Evolutionary conservation across 2,888 invertebrate species (phyloP), one percentile per base, ranked within the genome.

Genomic region (Drosophila subsilvestris): DNA sequence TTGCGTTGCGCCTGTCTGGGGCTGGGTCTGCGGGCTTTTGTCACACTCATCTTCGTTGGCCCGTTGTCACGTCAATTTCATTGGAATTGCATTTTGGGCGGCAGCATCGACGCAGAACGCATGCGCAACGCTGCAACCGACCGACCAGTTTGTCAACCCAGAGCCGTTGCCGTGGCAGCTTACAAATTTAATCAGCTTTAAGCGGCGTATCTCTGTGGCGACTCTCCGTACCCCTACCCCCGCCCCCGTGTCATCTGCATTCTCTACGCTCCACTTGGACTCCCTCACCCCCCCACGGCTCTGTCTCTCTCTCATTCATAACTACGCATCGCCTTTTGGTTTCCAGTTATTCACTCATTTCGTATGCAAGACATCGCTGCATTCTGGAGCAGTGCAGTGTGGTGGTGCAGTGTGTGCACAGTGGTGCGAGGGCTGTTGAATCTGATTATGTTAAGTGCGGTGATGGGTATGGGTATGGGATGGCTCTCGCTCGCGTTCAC

Each of bases 141-240:
- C 20, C 74, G 77, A 83, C 83, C 86, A 84, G 83, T 84, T 88
- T 88, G 83, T 84, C 83, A 83, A 88, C 76, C 80, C 14, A 37
- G 7, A 37, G 37, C 37, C 68, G 76, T 86, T 65, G 65, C 78
- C 70, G 63, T 50, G 60, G 66, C 63, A 76, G 88, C 78, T 88
- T 89, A 86, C 89, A 86, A 88, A 84, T 89, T 89, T 90, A 88
- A 88, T 86, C 85, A 88, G 79, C 81, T 79, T 86, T 75, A 80
- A 79, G 76, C 75, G 73, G 72, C 66, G 65, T 37, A 37, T 47
- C 68, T 56, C 48, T 63, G 43, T 18, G 18, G 10, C 48, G 47
- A 37, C 37, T 37, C 14, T 25, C 6, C 6, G 5, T 22, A 3
- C 4, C 32, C 14, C 32, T 59, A 47, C 6, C 55, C 49, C 6